Conservation (phyloP, 2,888 invertebrate species). For the Dryomyza anilis region DNA sequence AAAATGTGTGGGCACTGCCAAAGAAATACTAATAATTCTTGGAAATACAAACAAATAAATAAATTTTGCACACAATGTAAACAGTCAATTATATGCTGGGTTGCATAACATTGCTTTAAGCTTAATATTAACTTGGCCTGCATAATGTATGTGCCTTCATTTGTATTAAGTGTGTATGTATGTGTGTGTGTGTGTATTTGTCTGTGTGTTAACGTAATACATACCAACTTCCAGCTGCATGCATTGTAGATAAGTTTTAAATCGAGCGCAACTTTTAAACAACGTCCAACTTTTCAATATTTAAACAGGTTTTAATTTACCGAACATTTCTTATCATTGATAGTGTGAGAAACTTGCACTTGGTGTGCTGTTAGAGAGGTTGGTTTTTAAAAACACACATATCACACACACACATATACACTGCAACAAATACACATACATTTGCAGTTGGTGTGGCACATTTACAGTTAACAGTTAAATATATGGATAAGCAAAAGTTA, state of each 20-base stretch:
- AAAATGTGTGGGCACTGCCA: no score
- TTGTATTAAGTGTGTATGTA: background rate
- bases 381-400: background rate
- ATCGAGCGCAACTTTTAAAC: background rate
- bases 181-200: background rate
- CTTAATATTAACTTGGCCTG: background rate
- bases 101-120: background rate
- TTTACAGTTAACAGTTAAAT: background rate
- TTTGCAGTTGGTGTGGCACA: no score
- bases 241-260: background rate
- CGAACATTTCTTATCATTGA: background rate
- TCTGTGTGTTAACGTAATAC: background rate
- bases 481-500: slow-evolving; percentile 9
- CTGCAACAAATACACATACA: background rate
- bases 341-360: background rate
- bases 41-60: no score
- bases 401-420: background rate
- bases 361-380: background rate
- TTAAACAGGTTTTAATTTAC: background rate
- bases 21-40: no score
- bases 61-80: no score
- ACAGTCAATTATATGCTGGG: no score
- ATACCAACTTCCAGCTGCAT: background rate
- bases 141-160: slow-evolving; percentile 19
- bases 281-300: background rate